Percentiles rank a stretch among this genome's conserved stretches.
Evolutionary conservation across 1,140 invertebrate species (phyloP).

Genomic region (Neodiprion virginianus): DNA sequence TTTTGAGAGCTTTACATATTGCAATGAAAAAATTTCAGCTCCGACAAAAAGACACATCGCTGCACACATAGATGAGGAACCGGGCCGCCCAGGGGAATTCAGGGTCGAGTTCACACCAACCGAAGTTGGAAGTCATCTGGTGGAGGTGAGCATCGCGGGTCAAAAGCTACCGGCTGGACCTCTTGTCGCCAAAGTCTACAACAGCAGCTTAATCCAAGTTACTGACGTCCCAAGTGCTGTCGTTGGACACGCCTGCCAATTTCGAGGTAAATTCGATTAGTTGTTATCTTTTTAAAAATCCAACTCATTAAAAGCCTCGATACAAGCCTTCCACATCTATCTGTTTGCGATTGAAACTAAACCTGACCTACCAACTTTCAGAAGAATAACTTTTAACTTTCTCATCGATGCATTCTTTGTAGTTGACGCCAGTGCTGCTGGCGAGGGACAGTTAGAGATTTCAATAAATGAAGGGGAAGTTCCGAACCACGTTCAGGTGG

Average conservation of each 20-base stretch:
- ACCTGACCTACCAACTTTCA: no score
- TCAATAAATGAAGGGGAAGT: constrained; percentile 98
- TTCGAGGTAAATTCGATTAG: constrained; percentile 73
- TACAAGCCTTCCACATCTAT: not conserved
- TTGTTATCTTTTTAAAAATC: not conserved
- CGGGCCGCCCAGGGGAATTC: constrained; percentile 79
- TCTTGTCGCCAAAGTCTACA: constrained; percentile 91
- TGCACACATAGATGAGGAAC: constrained; percentile 76
- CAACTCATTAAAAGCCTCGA: constrained; percentile 9
- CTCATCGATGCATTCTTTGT: constrained; percentile 40
- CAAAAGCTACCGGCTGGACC: constrained; percentile 86
- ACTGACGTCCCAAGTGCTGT: constrained; percentile 91
- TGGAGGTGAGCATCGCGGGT: constrained; percentile 86
- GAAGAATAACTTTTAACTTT: no score
- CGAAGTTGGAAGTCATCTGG: constrained; percentile 90
- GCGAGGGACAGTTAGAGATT: constrained; percentile 96
- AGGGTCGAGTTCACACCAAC: constrained; percentile 89
- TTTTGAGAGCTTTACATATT: no score
- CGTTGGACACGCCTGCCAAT: constrained; percentile 91
- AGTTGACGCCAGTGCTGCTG: constrained; percentile 96
- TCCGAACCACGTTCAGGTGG: constrained; percentile 95
- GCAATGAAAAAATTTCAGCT: constrained; percentile 50
- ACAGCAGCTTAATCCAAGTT: constrained; percentile 89
- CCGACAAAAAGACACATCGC: constrained; percentile 74
- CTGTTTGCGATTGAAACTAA: no score